A percentile compares a stretch with the other conserved stretches of the same genome.
These are phyloP conservation scores for Acrossocheilus wenchowensis DNA, from an alignment of 2,797 vertebrate genomes.

Conservation along the genomic window DNA sequence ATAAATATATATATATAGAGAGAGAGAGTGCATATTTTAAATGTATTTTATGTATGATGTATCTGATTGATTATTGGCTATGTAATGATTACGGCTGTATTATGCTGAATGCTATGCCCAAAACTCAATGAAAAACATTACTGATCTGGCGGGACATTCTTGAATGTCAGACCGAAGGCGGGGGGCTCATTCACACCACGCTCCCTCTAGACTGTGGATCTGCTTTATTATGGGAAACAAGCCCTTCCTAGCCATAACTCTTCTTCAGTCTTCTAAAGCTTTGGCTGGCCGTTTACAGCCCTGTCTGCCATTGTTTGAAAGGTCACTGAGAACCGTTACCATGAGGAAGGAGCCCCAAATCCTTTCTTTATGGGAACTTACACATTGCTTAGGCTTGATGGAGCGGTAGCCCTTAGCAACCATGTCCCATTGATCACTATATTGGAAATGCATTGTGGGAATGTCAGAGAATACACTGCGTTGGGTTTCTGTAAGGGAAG, in stretches of 20 bases:
- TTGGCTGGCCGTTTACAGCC: constrained; percentile 57
- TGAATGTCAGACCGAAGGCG: constrained; percentile 39
- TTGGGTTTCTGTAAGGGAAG: constrained; percentile 34
- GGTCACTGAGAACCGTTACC: constrained; percentile 63
- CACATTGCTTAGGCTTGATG: constrained; percentile 58
- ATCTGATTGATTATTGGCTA: background rate
- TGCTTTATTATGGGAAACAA: constrained; percentile 67
- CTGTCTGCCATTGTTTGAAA: constrained; percentile 64
- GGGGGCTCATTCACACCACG: constrained; percentile 41
- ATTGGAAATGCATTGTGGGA: constrained; percentile 53
- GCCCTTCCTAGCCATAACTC: constrained; percentile 66
- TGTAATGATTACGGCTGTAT: background rate
- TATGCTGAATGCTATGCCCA: background rate
- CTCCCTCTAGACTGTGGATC: constrained; percentile 47
- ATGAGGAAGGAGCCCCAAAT: constrained; percentile 61
- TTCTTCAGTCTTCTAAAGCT: constrained; percentile 59
- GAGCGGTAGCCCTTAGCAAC: constrained; percentile 63
- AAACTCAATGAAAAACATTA: background rate
- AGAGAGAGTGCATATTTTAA: background rate
- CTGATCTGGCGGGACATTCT: constrained; percentile 17
- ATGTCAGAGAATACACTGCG: background rate
- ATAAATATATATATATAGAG: too few species aligned
- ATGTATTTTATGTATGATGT: background rate
- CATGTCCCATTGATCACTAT: constrained; percentile 64
- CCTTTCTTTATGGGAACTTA: constrained; percentile 61